Conservation (phyloP, 2,888 invertebrate species). For the Leptopilina myrica region DNA sequence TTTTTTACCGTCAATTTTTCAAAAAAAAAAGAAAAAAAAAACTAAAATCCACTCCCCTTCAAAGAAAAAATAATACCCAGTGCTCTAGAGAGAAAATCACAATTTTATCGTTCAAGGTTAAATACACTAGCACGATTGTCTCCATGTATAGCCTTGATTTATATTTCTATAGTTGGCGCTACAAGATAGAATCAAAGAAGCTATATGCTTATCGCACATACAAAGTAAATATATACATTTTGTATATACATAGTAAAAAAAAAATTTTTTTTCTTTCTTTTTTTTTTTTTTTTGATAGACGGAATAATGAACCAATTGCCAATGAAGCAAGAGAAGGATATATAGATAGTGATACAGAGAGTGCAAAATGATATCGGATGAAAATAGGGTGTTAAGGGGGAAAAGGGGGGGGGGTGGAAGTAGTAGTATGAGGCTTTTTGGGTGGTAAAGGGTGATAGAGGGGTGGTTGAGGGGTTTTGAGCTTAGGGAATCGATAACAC, state of each 20-base stretch:
- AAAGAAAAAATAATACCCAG: no score
- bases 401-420: constrained; percentile 49
- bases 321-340: no score
- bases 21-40: no score
- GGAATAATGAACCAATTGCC: no score
- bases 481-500: constrained; percentile 72
- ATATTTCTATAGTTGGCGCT: neutral
- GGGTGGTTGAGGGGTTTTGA: constrained; percentile 47
- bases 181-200: neutral
- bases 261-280: no score
- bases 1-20: no score
- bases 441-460: constrained; percentile 38
- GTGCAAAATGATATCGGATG: constrained; percentile 48
- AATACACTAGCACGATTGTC: neutral
- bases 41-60: no score
- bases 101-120: neutral
- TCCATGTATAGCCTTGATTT: neutral
- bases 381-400: constrained; percentile 52
- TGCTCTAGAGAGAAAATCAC: no score
- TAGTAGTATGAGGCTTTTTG: neutral
- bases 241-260: no score
- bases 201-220: no score
- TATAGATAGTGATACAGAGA: constrained; percentile 52
- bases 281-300: no score
- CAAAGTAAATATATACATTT: no score